phyloP scores from a whole-genome alignment of 2,888 invertebrate genomes.

The Pandemis cinnamomeana region DNA sequence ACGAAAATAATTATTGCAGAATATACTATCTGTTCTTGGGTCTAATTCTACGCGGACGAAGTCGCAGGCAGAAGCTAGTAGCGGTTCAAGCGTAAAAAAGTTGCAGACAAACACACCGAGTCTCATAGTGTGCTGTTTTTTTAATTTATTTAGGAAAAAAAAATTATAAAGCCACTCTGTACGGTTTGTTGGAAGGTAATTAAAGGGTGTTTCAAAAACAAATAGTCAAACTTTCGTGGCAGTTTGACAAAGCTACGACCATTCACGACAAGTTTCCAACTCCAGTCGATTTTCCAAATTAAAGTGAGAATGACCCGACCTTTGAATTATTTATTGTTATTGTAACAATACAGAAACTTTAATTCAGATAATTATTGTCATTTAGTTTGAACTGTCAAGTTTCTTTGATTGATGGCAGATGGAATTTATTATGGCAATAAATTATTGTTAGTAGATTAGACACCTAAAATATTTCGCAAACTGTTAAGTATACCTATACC shows the following conservation, averaged over 20 bases:
- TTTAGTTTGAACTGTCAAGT: conserved; percentile 5
- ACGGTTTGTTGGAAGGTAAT: neutral
- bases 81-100: too few relatives aligned
- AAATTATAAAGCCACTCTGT: neutral
- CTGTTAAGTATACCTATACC: too few relatives aligned
- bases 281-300: conserved; percentile 12
- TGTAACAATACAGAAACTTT: conserved; percentile 6
- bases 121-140: neutral
- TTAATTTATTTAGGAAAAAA: neutral
- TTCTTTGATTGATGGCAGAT: neutral
- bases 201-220: conserved; percentile 20
- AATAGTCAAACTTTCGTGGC: conserved; percentile 30
- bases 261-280: conserved; percentile 12
- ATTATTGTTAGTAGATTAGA: too few relatives aligned
- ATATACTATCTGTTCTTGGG: too few relatives aligned
- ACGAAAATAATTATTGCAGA: too few relatives aligned
- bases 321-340: conserved; percentile 19
- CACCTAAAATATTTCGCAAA: too few relatives aligned
- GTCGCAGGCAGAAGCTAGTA: too few relatives aligned
- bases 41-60: too few relatives aligned
- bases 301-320: conserved; percentile 13
- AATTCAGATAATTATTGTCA: neutral
- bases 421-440: neutral
- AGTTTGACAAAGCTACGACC: conserved; percentile 18
- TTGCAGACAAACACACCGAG: too few relatives aligned